phyloP scores from a whole-genome alignment of 2,888 invertebrate genomes.

The Omphaloscelis lunosa region DNA sequence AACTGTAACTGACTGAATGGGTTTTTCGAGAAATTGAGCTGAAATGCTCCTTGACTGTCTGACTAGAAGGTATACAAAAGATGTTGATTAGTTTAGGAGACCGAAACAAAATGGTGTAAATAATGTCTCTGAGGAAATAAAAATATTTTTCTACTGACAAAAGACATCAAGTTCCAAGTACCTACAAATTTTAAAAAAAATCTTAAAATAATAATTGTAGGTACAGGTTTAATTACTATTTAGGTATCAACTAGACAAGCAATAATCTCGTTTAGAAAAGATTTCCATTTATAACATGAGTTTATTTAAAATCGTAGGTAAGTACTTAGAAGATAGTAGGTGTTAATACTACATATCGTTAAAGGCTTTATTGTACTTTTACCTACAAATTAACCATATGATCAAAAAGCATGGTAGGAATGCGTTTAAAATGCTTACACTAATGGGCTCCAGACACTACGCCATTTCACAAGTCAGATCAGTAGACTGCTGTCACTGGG shows the following conservation, averaged over 20 bases:
- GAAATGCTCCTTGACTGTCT: conserved; percentile 57
- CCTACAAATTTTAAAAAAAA: conserved; percentile 18
- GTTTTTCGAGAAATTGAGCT: conserved; percentile 47
- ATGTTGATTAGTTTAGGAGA: conserved; percentile 32
- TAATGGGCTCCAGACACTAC: background rate
- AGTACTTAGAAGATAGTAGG: conserved; percentile 27
- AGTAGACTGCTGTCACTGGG: background rate
- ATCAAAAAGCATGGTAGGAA: background rate
- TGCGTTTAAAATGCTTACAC: background rate
- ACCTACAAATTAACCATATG: background rate
- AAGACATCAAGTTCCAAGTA: conserved; percentile 46
- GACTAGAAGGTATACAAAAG: conserved; percentile 50
- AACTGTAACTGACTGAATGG: conserved; percentile 58
- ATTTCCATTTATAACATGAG: conserved; percentile 23
- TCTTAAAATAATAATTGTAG: conserved; percentile 3
- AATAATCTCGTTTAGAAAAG: conserved; percentile 23
- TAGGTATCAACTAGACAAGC: conserved; percentile 30
- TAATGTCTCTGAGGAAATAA: conserved; percentile 29
- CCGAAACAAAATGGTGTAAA: conserved; percentile 45
- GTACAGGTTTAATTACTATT: conserved; percentile 24
- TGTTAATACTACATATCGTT: conserved; percentile 44
- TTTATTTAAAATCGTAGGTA: conserved; percentile 11
- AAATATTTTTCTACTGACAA: conserved; percentile 66
- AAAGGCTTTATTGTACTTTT: conserved; percentile 19
- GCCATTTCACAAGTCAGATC: background rate